Base-by-base conservation (phyloP, 37 sponge, comb jelly and placozoan species). In the Hormiphora californensis region DNA sequence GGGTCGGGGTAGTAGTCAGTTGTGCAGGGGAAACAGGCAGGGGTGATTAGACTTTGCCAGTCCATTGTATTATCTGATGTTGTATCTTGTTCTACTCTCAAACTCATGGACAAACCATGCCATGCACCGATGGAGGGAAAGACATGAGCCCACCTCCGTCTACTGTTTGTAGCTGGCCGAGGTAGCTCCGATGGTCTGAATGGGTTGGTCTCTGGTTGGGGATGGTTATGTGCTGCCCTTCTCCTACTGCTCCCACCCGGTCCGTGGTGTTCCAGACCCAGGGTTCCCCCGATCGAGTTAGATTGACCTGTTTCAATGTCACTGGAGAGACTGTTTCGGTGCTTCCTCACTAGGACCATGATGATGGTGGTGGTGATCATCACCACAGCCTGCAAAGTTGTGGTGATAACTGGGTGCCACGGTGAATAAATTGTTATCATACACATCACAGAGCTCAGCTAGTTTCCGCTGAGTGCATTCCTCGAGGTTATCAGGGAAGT, bases 11-110 rank as follows among this genome's bases (percentile, higher is more conserved):
- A 91, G 87, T 87, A 94, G 81, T 94, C 93, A 0, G 92, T 93
- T 28, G 92, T 94, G 67, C 94, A 37, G 0, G 98, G 98, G 34
- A 94, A 87, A 85, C 93, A 92, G 25, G 98, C 98, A 4, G 98
- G 98, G 25, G 89, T 86, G 46, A 85, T 86, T 22, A 97, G 85
- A 17, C 93, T 93, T 63, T 87, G 89, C 94, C 94, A 94, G 54
- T 97, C 94, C 61, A 93, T 73, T n/a, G n/a, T n/a, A 41, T 39
- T 43, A 22, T 68, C 88, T 4, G 67, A 36, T 3, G 22, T 54
- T 28, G 40, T 38, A 30, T 88, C 88, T 17, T 63, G 88, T 21
- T 51, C 88, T 1, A 62, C 41, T 17, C 69, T 33, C 63, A 69
- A 22, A 23, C 63, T 69, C 54, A 54, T 35, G 30, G 69, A 69